These are phyloP conservation scores for Philhelius pedissequus DNA, from an alignment of 2,888 invertebrate species.

Conservation along the genomic window DNA sequence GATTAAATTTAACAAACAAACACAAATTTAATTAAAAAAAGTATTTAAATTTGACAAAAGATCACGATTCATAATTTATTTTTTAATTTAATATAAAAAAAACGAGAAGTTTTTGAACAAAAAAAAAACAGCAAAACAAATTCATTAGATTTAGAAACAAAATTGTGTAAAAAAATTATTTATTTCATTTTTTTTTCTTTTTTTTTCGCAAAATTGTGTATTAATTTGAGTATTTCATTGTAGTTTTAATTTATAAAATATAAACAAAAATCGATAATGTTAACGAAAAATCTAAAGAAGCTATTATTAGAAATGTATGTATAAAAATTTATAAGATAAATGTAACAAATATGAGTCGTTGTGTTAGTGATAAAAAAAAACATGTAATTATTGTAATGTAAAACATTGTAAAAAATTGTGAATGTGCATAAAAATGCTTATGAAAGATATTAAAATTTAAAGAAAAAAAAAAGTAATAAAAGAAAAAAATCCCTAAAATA, in stretches of 20 bases:
- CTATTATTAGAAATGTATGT: background rate
- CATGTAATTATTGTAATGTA: background rate
- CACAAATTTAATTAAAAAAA: background rate
- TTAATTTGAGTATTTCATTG: background rate
- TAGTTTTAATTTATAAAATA: background rate
- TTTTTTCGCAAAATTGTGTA: background rate
- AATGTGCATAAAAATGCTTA: background rate
- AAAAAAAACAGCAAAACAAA: background rate
- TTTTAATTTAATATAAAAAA: background rate
- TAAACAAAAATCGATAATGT: background rate
- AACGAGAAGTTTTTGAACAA: background rate
- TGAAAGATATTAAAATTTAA: background rate
- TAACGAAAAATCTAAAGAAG: background rate
- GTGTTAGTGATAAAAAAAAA: background rate
- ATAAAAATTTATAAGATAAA: background rate
- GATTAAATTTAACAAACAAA: background rate
- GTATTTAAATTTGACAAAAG: background rate
- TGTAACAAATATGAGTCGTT: background rate
- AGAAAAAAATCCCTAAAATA: background rate
- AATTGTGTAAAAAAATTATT: slow-evolving; percentile 6
- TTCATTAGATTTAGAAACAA: slow-evolving; percentile 2
- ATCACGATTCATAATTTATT: slow-evolving; percentile 20
- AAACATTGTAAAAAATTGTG: background rate
- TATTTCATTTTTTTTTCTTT: slow-evolving; percentile 17
- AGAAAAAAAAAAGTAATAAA: background rate